Evolutionary conservation across 1,140 invertebrate genomes (phyloP).

Genomic region (Plectrocnemia conspersa): DNA sequence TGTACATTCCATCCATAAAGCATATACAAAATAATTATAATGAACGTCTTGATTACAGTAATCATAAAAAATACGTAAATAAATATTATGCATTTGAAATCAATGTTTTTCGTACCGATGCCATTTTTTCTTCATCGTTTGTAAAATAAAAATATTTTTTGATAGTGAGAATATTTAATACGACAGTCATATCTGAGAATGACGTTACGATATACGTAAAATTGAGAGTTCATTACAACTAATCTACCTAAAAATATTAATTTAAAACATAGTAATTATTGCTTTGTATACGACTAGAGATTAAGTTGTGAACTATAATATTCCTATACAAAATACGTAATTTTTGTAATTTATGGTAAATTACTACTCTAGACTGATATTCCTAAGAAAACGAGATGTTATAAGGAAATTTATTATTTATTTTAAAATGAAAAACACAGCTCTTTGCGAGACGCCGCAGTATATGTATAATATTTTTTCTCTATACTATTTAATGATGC

Average conservation of each 20-base stretch:
- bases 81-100: too few species aligned
- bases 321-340: constrained; percentile 36
- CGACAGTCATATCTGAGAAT: constrained; percentile 9
- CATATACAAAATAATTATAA: not conserved
- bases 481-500: not conserved
- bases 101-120: not conserved
- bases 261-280: constrained; percentile 25
- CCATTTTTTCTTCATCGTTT: not conserved
- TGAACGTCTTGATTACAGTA: not conserved
- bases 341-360: constrained; percentile 35
- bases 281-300: constrained; percentile 35
- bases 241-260: constrained; percentile 23
- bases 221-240: constrained; percentile 19
- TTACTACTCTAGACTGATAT: constrained; percentile 36
- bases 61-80: constrained; percentile 9
- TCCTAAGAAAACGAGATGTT: constrained; percentile 30
- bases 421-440: constrained; percentile 16
- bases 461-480: not conserved
- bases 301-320: constrained; percentile 34
- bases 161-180: constrained; percentile 21
- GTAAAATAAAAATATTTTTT: constrained; percentile 5
- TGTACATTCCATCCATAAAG: constrained; percentile 22
- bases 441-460: not conserved
- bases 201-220: constrained; percentile 22
- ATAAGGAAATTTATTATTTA: constrained; percentile 34